Percentiles rank a stretch among this genome's conserved stretches.
Evolutionary conservation across 2,797 vertebrate species (phyloP).

Genomic region (Pseudochirops corinnae): DNA sequence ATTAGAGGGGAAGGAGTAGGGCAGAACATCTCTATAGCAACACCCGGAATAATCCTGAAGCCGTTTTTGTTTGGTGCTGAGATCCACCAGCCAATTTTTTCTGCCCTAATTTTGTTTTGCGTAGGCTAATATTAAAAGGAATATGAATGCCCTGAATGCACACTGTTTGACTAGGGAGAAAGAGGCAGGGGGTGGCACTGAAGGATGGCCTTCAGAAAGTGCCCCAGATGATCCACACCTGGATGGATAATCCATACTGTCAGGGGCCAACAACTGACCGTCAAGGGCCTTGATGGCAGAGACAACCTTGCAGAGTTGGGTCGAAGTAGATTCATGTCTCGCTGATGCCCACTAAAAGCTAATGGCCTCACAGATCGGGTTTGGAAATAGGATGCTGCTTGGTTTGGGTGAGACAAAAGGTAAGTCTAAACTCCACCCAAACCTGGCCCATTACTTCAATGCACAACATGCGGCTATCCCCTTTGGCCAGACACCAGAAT

Average conservation of each 20-base stretch:
- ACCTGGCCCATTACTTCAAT: not conserved
- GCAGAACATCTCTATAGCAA: conserved; percentile 3
- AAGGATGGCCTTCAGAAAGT: not conserved
- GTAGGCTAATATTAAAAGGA: not conserved
- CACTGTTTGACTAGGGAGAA: not conserved
- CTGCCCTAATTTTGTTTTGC: not conserved
- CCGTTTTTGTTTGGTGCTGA: not conserved
- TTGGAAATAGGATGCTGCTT: not conserved
- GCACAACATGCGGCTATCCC: not conserved
- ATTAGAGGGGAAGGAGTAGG: not conserved
- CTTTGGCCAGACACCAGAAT: not conserved
- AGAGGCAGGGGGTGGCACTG: not conserved
- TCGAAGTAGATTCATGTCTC: not conserved
- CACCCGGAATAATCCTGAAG: not conserved
- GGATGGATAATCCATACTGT: not conserved
- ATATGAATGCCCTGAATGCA: not conserved
- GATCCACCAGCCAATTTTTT: not conserved
- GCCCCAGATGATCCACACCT: not conserved
- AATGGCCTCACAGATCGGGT: not conserved
- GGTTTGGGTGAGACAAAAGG: not conserved
- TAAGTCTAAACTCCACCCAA: not conserved
- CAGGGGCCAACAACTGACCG: not conserved
- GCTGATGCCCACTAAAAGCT: not conserved
- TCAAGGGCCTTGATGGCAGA: not conserved
- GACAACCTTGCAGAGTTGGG: not conserved